These are phyloP conservation scores for Natator depressus DNA, from an alignment of 2,113 vertebrate genomes.

Conservation along the genomic window DNA sequence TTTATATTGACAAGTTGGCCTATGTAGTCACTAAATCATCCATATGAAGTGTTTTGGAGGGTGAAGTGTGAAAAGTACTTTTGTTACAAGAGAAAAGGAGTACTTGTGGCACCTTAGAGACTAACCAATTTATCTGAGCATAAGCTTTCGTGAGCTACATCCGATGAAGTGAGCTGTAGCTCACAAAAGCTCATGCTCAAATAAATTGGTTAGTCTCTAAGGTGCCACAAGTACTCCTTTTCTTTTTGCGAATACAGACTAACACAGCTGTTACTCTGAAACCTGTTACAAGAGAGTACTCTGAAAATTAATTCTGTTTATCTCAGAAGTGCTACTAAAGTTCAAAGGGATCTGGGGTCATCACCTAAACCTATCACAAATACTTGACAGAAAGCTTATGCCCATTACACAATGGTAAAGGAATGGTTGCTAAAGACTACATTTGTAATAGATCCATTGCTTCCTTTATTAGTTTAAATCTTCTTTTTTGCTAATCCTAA, in stretches of 20 bases:
- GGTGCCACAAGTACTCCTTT: too few species aligned
- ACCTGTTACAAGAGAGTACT: neutral
- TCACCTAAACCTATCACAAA: neutral
- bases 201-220: too few species aligned
- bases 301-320: constrained; percentile 24
- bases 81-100: neutral
- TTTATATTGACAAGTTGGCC: neutral
- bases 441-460: neutral
- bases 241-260: too few species aligned
- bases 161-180: too few species aligned
- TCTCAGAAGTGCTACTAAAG: constrained; percentile 8
- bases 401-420: neutral
- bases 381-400: neutral
- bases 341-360: constrained; percentile 10
- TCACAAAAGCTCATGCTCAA: too few species aligned
- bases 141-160: too few species aligned
- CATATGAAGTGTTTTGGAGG: neutral
- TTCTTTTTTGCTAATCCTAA: neutral
- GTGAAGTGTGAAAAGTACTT: neutral
- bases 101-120: too few species aligned
- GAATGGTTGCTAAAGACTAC: neutral
- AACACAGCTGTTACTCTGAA: too few species aligned
- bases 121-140: too few species aligned
- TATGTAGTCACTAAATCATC: neutral
- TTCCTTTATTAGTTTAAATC: neutral